Evolutionary conservation across 2,797 vertebrate species (phyloP), one percentile per base, ranked within the genome.

Genomic region (Pangasius macronema): DNA sequence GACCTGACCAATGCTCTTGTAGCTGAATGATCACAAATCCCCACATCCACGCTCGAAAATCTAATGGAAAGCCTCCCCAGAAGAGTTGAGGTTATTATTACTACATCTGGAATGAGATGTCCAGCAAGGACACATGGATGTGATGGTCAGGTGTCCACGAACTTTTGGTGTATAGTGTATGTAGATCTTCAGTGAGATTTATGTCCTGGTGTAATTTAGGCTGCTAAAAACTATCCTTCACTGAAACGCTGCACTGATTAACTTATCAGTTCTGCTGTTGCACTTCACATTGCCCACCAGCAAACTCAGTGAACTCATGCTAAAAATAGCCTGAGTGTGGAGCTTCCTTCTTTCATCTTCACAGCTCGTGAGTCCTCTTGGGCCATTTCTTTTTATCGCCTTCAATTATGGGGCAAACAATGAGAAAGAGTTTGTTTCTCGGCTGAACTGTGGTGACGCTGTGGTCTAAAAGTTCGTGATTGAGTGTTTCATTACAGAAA

Each of bases 311-410:
- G 46, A 83, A 83, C 63, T 53, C 18, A 0, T 24, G 46, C 85
- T 86, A 86, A 70, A 86, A 86, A 86, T 86, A 86, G 18, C 63
- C 82, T 24, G 33, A 67, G 84, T 27, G 10, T 80, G 85, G 85
- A 81, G 51, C 59, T 70, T 55, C 76, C 85, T 86, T 46, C 18
- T 30, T 55, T 81, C 61, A 24, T 51, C 9, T 33, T 65, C 73
- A 70, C 76, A 55, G 82, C 63, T 53, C 30, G 14, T 3, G 1
- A 51, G 33, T 11, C 51, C 63, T 83, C 5, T 33, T 4, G 39
- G 82, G 27, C n/a, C 46, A 53, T 83, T 83, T 83, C 42, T 83
- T 68, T 83, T 68, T 68, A 83, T 83, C 20, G n/a, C 46, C 63
- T 53, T 68, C 49, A 83, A 83, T 83, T 68, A 53, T 8, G 2